Conservation (phyloP, 1,140 invertebrate species). For the Psix sp. region DNA sequence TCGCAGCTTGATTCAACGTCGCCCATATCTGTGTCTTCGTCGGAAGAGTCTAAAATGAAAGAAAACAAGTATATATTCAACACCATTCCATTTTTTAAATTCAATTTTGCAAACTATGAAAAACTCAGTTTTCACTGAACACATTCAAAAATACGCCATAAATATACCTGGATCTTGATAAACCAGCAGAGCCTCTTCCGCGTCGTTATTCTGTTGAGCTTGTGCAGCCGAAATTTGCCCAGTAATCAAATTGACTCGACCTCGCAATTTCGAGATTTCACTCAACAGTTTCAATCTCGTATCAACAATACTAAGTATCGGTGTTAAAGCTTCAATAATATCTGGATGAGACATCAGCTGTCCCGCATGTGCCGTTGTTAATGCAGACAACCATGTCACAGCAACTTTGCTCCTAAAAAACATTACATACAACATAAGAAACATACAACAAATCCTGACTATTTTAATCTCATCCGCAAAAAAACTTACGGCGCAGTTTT, state of each 20-base stretch:
- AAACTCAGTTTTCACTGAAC: too few species aligned
- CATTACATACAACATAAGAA: too few species aligned
- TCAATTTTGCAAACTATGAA: neutral
- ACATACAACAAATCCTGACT: slow-evolving; percentile 16
- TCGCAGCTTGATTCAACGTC: slow-evolving; percentile 69
- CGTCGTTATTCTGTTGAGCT: slow-evolving; percentile 70
- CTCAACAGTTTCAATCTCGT: slow-evolving; percentile 77
- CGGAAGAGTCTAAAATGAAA: slow-evolving; percentile 57
- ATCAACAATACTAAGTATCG: slow-evolving; percentile 80
- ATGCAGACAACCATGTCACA: slow-evolving; percentile 79
- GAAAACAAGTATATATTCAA: neutral
- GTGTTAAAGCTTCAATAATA: slow-evolving; percentile 77
- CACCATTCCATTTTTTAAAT: neutral
- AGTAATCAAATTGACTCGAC: slow-evolving; percentile 79
- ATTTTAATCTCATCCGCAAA: too few species aligned
- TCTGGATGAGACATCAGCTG: slow-evolving; percentile 80
- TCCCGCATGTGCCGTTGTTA: slow-evolving; percentile 80
- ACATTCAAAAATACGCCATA: neutral
- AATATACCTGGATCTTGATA: slow-evolving; percentile 80
- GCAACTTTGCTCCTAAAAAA: slow-evolving; percentile 79
- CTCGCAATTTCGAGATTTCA: slow-evolving; percentile 78
- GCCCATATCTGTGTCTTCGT: slow-evolving; percentile 65
- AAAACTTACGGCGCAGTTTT: slow-evolving; percentile 79
- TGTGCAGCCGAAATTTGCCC: slow-evolving; percentile 76
- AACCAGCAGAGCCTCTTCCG: slow-evolving; percentile 74